Conservation (phyloP, 2,113 vertebrate genomes). For the Pseudopipra pipra region DNA sequence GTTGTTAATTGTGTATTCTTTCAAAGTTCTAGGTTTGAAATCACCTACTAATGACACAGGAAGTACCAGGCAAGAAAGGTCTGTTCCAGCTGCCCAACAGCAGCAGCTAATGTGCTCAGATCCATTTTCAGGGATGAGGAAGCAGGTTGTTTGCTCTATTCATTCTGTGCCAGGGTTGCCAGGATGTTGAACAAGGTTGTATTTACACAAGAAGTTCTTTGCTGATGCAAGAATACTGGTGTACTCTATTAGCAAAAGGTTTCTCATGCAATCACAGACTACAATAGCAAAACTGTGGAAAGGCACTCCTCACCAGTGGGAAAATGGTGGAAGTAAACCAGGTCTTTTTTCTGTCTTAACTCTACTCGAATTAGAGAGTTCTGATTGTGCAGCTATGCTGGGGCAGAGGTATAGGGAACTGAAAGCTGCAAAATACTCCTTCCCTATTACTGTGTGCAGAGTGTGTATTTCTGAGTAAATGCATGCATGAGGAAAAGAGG, state of each 20-base stretch:
- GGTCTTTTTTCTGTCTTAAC: neutral
- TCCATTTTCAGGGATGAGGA: slow-evolving; percentile 31
- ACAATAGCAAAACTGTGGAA: neutral
- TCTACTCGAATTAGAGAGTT: neutral
- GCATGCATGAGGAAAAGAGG: neutral
- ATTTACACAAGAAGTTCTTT: slow-evolving; percentile 35
- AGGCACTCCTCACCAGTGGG: neutral
- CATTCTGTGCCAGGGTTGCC: slow-evolving; percentile 18
- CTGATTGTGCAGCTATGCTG: neutral
- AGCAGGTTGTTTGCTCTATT: slow-evolving; percentile 33
- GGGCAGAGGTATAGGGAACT: neutral
- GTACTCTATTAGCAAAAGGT: neutral
- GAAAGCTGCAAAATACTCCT: neutral
- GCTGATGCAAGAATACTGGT: neutral
- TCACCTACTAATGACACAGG: neutral
- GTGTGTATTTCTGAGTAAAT: neutral
- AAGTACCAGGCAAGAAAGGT: neutral
- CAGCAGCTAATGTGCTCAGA: neutral
- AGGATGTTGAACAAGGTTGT: slow-evolving; percentile 35
- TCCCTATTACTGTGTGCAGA: neutral
- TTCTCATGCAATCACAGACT: neutral
- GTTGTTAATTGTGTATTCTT: neutral
- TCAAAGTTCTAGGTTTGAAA: neutral
- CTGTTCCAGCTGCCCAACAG: neutral
- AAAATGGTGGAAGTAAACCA: neutral